These are phyloP conservation scores for Lepus americanus DNA, from an alignment of 2,113 vertebrate species.

Conservation along the genomic window DNA sequence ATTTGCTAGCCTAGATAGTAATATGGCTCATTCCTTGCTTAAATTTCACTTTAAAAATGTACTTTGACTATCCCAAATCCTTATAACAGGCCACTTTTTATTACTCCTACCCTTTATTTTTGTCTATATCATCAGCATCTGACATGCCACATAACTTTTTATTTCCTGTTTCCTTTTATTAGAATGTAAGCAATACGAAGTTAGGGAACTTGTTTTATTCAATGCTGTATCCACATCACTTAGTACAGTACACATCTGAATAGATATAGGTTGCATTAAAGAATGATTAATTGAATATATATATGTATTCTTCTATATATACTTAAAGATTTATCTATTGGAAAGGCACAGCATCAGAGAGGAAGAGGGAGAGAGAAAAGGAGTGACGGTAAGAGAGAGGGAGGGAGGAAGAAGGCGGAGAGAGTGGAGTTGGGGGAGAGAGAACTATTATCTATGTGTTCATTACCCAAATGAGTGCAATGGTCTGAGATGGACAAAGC, in stretches of 20 bases:
- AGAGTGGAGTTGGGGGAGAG: too few relatives aligned
- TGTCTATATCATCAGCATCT: neutral
- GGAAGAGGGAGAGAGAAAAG: too few relatives aligned
- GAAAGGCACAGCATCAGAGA: too few relatives aligned
- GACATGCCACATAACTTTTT: constrained; percentile 15
- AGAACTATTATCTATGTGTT: too few relatives aligned
- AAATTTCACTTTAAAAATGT: neutral
- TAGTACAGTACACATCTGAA: constrained; percentile 1
- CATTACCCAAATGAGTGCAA: too few relatives aligned
- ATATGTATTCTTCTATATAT: too few relatives aligned
- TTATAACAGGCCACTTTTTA: neutral
- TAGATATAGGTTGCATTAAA: constrained; percentile 28
- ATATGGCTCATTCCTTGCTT: neutral
- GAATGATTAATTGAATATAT: constrained; percentile 1
- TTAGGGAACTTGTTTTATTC: constrained; percentile 16
- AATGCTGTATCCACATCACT: neutral
- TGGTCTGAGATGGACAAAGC: too few relatives aligned
- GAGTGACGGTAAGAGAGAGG: too few relatives aligned
- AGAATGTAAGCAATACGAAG: neutral
- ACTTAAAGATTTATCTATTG: too few relatives aligned
- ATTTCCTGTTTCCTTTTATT: neutral
- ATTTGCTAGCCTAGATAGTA: too few relatives aligned
- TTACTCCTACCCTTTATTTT: neutral
- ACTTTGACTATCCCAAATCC: neutral
- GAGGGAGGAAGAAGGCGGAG: too few relatives aligned